Conservation (phyloP, 2,797 vertebrate genomes). For the Oryzias sinensis region DNA sequence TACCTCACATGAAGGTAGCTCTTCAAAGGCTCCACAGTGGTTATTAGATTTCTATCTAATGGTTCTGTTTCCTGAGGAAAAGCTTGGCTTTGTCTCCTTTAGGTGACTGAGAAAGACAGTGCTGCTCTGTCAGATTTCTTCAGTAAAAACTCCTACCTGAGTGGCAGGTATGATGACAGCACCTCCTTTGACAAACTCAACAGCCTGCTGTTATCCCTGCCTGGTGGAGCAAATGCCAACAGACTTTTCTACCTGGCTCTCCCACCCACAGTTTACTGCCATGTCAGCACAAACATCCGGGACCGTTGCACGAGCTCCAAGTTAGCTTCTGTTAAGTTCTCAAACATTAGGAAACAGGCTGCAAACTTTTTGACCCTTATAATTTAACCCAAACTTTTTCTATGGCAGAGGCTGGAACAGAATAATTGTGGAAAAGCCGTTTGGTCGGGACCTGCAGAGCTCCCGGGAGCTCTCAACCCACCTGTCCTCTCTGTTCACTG, state of each 20-base stretch:
- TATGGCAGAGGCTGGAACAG: conserved; percentile 86
- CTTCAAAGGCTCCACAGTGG: neutral
- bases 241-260: conserved; percentile 90
- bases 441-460: conserved; percentile 87
- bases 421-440: conserved; percentile 90
- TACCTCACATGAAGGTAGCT: conserved; percentile 85
- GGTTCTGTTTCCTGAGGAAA: conserved; percentile 4
- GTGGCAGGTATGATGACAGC: conserved; percentile 76
- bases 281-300: conserved; percentile 83
- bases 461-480: conserved; percentile 86
- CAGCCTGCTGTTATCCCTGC: conserved; percentile 74
- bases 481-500: conserved; percentile 82
- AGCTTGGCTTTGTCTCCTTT: conserved; percentile 5
- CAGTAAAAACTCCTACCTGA: conserved; percentile 80
- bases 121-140: conserved; percentile 80
- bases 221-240: conserved; percentile 77
- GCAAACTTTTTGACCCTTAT: neutral
- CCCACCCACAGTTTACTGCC: conserved; percentile 86
- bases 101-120: conserved; percentile 77
- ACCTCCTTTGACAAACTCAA: conserved; percentile 76
- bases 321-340: conserved; percentile 62
- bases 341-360: neutral
- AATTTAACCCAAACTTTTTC: conserved; percentile 17
- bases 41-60: neutral
- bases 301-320: conserved; percentile 80